Conservation (phyloP, 2,113 vertebrate species). For the Chlorodrepanis virens region DNA sequence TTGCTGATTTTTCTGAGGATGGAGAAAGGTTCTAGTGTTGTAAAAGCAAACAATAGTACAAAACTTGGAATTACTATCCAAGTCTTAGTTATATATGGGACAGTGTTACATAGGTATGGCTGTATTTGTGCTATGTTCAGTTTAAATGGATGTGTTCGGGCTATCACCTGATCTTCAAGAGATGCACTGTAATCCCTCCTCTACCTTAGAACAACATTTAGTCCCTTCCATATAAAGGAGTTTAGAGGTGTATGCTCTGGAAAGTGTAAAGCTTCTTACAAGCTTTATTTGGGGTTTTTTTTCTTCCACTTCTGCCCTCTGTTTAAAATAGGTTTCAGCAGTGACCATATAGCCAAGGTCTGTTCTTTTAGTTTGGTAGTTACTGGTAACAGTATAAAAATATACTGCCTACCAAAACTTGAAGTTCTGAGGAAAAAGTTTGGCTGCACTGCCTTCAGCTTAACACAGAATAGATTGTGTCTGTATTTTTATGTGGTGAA, state of each 20-base stretch:
- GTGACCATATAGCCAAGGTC: not conserved
- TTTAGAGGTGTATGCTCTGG: not conserved
- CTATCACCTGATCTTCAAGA: not conserved
- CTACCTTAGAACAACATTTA: not conserved
- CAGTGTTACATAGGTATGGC: not conserved
- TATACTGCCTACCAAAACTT: not conserved
- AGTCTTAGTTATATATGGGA: not conserved
- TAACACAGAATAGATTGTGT: not conserved
- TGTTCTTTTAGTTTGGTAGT: not conserved
- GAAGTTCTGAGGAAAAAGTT: not conserved
- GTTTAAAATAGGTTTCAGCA: not conserved
- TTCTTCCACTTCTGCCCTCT: not conserved
- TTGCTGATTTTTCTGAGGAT: not conserved
- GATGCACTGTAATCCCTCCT: not conserved
- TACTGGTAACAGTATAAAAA: not conserved
- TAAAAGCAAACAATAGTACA: not conserved
- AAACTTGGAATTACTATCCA: not conserved
- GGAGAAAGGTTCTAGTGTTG: not conserved
- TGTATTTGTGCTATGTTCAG: not conserved
- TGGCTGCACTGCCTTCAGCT: not conserved
- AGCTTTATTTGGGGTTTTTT: not conserved
- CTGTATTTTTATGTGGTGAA: not conserved
- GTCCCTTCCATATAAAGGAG: not conserved
- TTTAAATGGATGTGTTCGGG: not conserved
- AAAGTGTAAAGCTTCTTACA: not conserved